Base-by-base conservation (phyloP, 2,888 invertebrate species). In the Pandemis corylana region DNA sequence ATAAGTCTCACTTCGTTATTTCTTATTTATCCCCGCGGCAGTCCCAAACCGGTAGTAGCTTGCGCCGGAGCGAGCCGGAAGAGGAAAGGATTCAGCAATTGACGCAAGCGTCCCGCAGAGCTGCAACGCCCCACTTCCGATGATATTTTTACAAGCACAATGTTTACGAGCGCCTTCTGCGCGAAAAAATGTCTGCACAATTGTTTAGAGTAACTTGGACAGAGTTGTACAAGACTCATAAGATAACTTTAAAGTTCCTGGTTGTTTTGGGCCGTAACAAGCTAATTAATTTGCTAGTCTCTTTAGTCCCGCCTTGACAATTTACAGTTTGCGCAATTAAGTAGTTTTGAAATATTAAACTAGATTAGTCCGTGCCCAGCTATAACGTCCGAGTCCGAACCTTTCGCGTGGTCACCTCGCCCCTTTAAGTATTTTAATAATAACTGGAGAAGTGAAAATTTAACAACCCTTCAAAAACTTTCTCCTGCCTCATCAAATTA, bases 61-160 rank as follows among this genome's bases (percentile, higher is more conserved):
- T 87, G 85, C 86, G 85, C 86, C 85, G 85, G 68, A 79, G 79
- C 80, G 81, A 80, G 82, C 86, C 91, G 92, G 92, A 93, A 92
- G 78, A 89, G 92, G 92, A 93, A 89, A 89, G 87, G 90, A 92
- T 90, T 89, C 90, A 89, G 91, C 91, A 90, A 92, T 90, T 88
- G 91, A 88, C 87, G 87, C 88, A 84, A 85, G 85, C 86, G 79
- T 85, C 92, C 90, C 89, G 87, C 85, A 82, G 91, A 82, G 89
- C 77, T 79, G 75, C 74, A 75, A 61, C 79, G 81, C 83, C 73
- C 81, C 79, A 83, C 85, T 85, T 83, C 84, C 80, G 79, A 80
- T 79, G 80, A 82, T 82, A 85, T 84, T 84, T 86, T 85, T 82
- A 81, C 76, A 80, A 72, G 51, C 69, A 10, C 53, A 53, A 41